Percentiles rank a stretch among this genome's conserved stretches.
Evolutionary conservation across 2,888 invertebrate species (phyloP).

Genomic region (Drosophila testacea): DNA sequence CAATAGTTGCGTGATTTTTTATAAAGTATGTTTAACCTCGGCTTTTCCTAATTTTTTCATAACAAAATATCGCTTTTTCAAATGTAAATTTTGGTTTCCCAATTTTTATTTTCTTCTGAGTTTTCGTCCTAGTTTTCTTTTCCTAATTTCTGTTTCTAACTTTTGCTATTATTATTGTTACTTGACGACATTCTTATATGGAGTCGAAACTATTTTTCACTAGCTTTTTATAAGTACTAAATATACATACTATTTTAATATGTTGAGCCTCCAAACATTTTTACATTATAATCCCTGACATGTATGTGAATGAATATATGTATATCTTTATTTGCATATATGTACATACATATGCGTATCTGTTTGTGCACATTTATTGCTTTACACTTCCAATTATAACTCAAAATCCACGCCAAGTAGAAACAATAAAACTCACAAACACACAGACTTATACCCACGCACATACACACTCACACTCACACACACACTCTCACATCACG

Average conservation of each 20-base stretch:
- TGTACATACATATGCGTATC: conserved; percentile 4
- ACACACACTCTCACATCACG: conserved; percentile 13
- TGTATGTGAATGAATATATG: neutral
- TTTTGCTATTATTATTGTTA: too few relatives aligned
- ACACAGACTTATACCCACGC: conserved; percentile 62
- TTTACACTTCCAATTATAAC: conserved; percentile 77
- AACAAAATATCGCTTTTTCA: too few relatives aligned
- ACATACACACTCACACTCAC: conserved; percentile 33
- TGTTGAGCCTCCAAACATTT: neutral
- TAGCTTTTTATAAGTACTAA: neutral
- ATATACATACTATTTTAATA: neutral
- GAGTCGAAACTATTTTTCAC: neutral
- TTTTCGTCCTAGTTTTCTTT: too few relatives aligned
- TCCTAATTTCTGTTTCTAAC: too few relatives aligned
- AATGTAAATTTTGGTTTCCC: too few relatives aligned
- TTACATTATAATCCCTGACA: neutral
- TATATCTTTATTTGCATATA: neutral
- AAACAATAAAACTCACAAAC: conserved; percentile 69
- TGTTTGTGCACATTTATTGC: conserved; percentile 62
- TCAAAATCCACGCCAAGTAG: conserved; percentile 71
- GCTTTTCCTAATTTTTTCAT: too few relatives aligned
- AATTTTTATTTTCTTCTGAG: too few relatives aligned
- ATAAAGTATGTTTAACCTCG: too few relatives aligned
- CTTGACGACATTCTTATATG: too few relatives aligned
- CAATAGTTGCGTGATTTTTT: too few relatives aligned